Base-by-base conservation (phyloP, 1,140 invertebrate species). In the Zaprionus vittiger region DNA sequence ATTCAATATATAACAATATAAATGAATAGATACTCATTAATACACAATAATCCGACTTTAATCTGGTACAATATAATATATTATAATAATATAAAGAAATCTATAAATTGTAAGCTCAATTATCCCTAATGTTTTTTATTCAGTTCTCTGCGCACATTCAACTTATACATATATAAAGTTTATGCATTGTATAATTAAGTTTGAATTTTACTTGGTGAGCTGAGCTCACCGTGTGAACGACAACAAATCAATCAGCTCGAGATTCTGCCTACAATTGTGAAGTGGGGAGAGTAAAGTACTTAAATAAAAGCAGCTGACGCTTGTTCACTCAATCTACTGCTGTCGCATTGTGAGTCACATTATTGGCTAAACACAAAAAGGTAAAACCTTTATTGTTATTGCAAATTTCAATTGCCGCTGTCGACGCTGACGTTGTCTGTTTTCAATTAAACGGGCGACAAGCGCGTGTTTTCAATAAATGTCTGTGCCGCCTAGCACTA, bases 391-490 rank as follows among this genome's bases (percentile, higher is more conserved):
- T 24, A 79, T 75, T 82, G 80, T 79, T 55, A 63, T 69, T 56
- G 72, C 61, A 56, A 80, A 73, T 80, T 83, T 73, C 73, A 83
- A 77, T 84, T 83, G 70, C 9, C 31, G 24, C 7, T 22, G 20
- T 5, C 15, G 15, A n/a, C 38, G 15, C 5, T 15, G 38, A 15
- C 26, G 15, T 20, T n/a, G 26, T 31, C 65, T 74, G 63, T 65
- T 79, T 84, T 77, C 77, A 83, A 83, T 83, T 83, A 73, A 67
- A 59, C 65, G 72, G 38, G 65, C 47, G 54, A 28, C 68, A 67
- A 64, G 81, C 81, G 81, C 81, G 81, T 83, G 81, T 84, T 83
- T 84, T 84, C 81, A 80, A 83, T 81, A 81, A 84, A 71, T 59
- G 14, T 63, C 66, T 26, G 59, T 22, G n/a, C 37, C 44, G 34